These are phyloP conservation scores for Microcebus griseorufus DNA, from an alignment of 2,113 vertebrate genomes.

Conservation along the genomic window DNA sequence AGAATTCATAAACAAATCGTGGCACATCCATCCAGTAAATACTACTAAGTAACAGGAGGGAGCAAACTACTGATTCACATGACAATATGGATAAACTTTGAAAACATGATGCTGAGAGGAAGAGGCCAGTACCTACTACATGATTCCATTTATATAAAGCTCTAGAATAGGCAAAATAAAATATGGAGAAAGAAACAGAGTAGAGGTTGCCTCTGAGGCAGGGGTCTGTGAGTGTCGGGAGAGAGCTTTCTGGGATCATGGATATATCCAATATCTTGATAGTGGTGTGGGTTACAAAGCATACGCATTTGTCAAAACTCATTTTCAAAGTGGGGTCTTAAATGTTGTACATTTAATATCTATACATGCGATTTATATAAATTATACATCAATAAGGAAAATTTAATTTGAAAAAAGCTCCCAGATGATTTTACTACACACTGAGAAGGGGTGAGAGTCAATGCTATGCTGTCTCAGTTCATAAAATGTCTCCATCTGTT, in stretches of 20 bases:
- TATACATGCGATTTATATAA: background rate
- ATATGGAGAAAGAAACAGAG: background rate
- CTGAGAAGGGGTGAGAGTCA: background rate
- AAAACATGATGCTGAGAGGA: background rate
- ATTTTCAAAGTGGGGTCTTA: background rate
- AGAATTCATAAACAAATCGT: background rate
- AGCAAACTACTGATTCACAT: background rate
- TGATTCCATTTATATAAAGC: background rate
- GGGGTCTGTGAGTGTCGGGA: background rate
- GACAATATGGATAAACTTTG: background rate
- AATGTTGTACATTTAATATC: background rate
- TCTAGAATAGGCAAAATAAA: background rate
- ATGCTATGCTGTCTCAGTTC: background rate
- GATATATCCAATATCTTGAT: background rate
- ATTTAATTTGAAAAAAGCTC: background rate
- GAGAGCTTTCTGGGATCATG: background rate
- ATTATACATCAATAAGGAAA: background rate
- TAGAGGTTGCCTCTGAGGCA: background rate
- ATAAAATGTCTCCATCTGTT: background rate
- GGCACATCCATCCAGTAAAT: background rate
- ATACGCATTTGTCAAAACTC: background rate
- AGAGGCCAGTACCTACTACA: background rate
- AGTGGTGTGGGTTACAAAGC: background rate
- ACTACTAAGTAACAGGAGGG: background rate
- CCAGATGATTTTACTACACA: background rate